Base-by-base conservation (phyloP, 2,797 vertebrate genomes). In the Phalanger gymnotis region DNA sequence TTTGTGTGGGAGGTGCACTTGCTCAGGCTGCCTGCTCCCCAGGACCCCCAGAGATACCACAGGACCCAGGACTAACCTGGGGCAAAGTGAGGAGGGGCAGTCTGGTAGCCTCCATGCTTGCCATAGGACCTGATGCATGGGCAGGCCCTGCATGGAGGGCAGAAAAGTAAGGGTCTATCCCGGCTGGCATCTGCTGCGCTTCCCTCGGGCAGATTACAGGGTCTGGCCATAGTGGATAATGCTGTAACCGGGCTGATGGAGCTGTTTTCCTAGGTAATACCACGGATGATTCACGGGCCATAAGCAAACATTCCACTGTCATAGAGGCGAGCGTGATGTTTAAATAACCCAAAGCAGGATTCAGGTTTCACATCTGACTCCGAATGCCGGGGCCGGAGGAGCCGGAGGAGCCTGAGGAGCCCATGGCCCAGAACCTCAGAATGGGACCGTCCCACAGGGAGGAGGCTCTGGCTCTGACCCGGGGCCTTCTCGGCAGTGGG, bases 241-340 rank as follows among this genome's bases (percentile, higher is more conserved):
- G 95, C 89, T 90, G 93, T 96, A 93, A 95, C 94, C 93, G 97
- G 95, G 96, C 19, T 92, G 97, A 96, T 94, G 91, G 51, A 96
- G 96, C 97, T 47, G 55, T 95, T 95, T 96, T 97, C 95, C 96
- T 54, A 58, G 96, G 96, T 61, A 16, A 90, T 12, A 95, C 91
- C 27, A 5, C 40, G 0, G 90, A 25, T 96, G 96, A 97, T 93
- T 97, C 97, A 96, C 0, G 31, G 94, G 55, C 0, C 47, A 53
- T n/a, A 47, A 87, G 92, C 27, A 95, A 25, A 55, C 95, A 94
- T 94, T 93, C 95, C 95, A 13, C 93, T 16, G 94, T 89, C 91
- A 6, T 53, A 58, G 1, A 31, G 73, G 93, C 90, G 0, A 81
- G 2, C 87, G 52, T 92, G 97, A 87, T 30, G 55, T 94, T 57